A percentile compares a stretch with the other conserved stretches of the same genome.
Evolutionary conservation across 2,888 invertebrate genomes (phyloP).

Genomic region (Trimorus sp.): DNA sequence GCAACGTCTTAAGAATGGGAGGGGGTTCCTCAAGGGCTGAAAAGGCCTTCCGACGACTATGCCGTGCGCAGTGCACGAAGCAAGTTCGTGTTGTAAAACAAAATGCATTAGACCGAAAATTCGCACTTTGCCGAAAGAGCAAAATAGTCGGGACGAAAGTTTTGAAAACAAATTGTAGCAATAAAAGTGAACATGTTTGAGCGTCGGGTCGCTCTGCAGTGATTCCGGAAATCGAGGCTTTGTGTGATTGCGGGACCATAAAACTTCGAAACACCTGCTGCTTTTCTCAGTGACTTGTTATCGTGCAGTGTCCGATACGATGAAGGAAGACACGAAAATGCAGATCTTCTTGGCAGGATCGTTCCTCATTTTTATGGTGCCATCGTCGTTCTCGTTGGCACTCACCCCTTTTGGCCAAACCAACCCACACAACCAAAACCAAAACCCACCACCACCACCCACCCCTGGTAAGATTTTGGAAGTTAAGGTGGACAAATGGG

Average conservation of each 20-base stretch:
- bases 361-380: constrained; percentile 72
- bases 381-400: constrained; percentile 84
- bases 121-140: background rate
- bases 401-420: constrained; percentile 88
- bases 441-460: constrained; percentile 82
- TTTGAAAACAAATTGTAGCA: too few relatives aligned
- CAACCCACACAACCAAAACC: constrained; percentile 83
- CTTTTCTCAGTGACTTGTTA: constrained; percentile 40
- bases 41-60: constrained; percentile 78
- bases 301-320: constrained; percentile 50
- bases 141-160: too few relatives aligned
- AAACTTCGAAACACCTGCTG: background rate
- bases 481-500: background rate
- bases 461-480: constrained; percentile 83
- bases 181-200: background rate
- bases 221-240: background rate
- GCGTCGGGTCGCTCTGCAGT: background rate
- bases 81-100: constrained; percentile 67
- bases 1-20: constrained; percentile 59
- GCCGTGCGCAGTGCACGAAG: constrained; percentile 77
- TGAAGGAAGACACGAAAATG: constrained; percentile 66
- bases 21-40: constrained; percentile 76
- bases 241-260: background rate
- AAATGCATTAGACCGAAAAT: constrained; percentile 56
- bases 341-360: constrained; percentile 65